Percentiles rank a stretch among this genome's conserved stretches.
Evolutionary conservation across 2,113 vertebrate genomes (phyloP).

Genomic region (Pipra filicauda): DNA sequence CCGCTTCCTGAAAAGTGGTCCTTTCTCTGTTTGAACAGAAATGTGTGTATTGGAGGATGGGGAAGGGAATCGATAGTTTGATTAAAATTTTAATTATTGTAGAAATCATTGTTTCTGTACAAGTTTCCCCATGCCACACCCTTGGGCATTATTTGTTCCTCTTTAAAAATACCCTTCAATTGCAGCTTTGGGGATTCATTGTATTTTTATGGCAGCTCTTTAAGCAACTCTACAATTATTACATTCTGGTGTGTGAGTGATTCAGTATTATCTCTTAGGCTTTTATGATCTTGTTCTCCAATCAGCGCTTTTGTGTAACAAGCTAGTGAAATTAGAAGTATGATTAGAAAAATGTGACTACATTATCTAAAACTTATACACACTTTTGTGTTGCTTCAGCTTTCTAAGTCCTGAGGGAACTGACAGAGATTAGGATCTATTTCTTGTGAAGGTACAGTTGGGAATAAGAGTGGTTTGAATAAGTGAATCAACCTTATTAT

Average conservation of each 20-base stretch:
- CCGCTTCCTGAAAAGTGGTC: not conserved
- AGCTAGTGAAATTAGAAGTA: constrained; percentile 67
- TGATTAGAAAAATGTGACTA: constrained; percentile 72
- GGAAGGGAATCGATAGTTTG: not conserved
- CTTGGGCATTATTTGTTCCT: constrained; percentile 45
- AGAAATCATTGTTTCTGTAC: constrained; percentile 2
- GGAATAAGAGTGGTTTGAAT: constrained; percentile 62
- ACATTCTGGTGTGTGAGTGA: constrained; percentile 20
- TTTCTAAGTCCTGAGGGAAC: constrained; percentile 44
- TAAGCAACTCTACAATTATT: constrained; percentile 41
- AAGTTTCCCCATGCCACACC: not conserved
- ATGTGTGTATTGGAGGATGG: not conserved
- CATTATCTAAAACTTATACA: constrained; percentile 64
- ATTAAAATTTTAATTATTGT: constrained; percentile 48
- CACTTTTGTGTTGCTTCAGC: constrained; percentile 57
- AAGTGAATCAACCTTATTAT: constrained; percentile 65
- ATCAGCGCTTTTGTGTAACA: constrained; percentile 53
- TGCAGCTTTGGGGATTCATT: constrained; percentile 16
- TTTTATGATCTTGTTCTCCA: constrained; percentile 53
- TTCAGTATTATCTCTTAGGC: constrained; percentile 51
- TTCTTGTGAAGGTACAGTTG: constrained; percentile 64
- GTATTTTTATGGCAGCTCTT: constrained; percentile 31
- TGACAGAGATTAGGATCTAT: constrained; percentile 68
- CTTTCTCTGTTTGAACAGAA: not conserved
- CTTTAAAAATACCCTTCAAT: constrained; percentile 1